These are phyloP conservation scores for Myotis vivesi DNA, from an alignment of 2,797 vertebrate genomes.

Conservation along the genomic window DNA sequence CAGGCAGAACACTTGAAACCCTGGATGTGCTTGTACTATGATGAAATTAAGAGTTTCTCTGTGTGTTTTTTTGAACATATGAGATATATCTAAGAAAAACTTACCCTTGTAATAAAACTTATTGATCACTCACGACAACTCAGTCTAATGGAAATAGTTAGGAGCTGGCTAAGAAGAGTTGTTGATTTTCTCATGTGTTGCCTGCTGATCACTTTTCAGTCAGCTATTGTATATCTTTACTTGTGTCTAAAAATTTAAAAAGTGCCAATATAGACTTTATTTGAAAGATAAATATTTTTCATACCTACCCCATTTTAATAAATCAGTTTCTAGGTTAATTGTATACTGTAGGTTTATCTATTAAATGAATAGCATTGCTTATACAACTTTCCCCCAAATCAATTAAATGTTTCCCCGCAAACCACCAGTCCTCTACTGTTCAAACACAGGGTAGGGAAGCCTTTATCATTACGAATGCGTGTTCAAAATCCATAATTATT, in stretches of 20 bases:
- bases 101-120: neutral
- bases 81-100: neutral
- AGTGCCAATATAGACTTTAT: neutral
- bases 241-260: neutral
- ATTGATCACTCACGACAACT: neutral
- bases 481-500: conserved; percentile 52
- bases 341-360: neutral
- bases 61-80: conserved; percentile 8
- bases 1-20: neutral
- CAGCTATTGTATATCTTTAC: neutral
- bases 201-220: neutral
- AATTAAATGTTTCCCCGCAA: neutral
- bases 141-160: neutral
- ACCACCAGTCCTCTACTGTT: neutral
- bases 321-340: neutral
- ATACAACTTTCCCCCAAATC: neutral
- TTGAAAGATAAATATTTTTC: neutral
- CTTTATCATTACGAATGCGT: conserved; percentile 19
- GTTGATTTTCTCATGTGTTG: neutral
- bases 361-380: neutral
- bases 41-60: neutral
- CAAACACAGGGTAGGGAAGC: neutral
- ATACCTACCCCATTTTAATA: neutral
- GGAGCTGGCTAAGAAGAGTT: neutral
- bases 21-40: neutral